phyloP scores from a whole-genome alignment of 1,140 invertebrate species.

The Drosophila littoralis region DNA sequence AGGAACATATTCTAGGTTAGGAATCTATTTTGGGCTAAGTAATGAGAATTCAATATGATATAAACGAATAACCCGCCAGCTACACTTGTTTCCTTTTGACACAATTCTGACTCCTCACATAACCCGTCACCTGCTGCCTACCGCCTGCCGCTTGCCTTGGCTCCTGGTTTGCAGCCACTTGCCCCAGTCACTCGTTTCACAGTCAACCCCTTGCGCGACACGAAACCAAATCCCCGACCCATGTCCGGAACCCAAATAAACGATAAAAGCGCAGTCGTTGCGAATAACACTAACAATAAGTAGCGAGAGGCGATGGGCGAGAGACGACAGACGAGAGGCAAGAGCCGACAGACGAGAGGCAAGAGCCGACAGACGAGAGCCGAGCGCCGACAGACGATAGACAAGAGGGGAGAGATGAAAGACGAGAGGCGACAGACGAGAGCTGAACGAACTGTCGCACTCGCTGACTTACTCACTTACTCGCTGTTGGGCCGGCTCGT shows the following conservation, averaged over 20 bases:
- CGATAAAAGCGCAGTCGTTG: conserved; percentile 79
- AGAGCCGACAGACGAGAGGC: neutral
- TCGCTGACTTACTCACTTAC: conserved; percentile 47
- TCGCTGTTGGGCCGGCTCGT: conserved; percentile 47
- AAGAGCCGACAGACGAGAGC: neutral
- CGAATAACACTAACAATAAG: conserved; percentile 80
- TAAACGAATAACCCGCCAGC: conserved; percentile 27
- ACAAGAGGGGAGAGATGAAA: neutral
- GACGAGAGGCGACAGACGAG: neutral
- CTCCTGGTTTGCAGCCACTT: conserved; percentile 35
- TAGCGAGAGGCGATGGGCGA: conserved; percentile 52
- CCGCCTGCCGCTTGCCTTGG: neutral
- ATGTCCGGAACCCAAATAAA: conserved; percentile 71
- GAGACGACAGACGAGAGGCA: neutral
- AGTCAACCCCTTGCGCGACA: conserved; percentile 23
- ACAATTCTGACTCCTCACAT: conserved; percentile 50
- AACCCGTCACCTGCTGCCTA: conserved; percentile 11
- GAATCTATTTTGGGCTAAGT: neutral
- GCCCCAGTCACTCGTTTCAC: conserved; percentile 33
- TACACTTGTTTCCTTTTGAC: conserved; percentile 34
- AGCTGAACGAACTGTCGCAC: conserved; percentile 31
- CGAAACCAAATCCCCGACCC: conserved; percentile 49
- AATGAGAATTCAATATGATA: neutral
- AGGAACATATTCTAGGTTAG: neutral
- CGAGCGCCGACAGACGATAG: neutral